Evolutionary conservation across 2,888 invertebrate species (phyloP), one percentile per base, ranked within the genome.

Genomic region (Erebia palarica): DNA sequence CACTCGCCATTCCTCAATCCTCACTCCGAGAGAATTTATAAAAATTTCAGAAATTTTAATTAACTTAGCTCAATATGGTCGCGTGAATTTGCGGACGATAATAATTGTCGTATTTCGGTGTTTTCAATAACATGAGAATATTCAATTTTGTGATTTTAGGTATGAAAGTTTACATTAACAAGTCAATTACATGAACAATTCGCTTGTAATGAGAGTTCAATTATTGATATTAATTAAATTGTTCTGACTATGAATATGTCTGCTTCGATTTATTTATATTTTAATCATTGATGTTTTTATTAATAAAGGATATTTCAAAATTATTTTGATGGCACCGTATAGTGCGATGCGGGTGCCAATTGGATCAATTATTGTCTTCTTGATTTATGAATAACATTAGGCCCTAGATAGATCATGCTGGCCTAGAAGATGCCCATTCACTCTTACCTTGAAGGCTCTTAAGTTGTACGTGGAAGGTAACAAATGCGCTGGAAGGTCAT

Each of bases 131-230:
- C 10, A 18, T 16, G 44, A 11, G 60, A 44, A 61, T 44, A 44
- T 61, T 61, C n/a, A 44, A 47, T 61, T 61, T 47, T 61, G 61
- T 61, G 9, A 47, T 18, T 61, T 61, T 13, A 61, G 10, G 18
- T 44, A 61, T 61, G 44, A 61, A 47, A 16, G 47, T 61, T 47
- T 42, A 61, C 65, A 65, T 65, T 49, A 10, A 70, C 64, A 68
- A 44, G 67, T 70, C 70, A 70, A 64, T 73, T 66, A 67, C 36
- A 36, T 16, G 47, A 60, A 65, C 49, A 53, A 11, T 66, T 72
- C 49, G 18, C 60, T 18, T 14, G 7, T 5, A 58, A 27, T 58
- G 58, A 14, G 36, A 2, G 27, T 14, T 14, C 36, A 36, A 59
- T 59, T 59, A 59, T 59, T 59, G 14, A 59, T 59, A 59, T 59